phyloP scores from a whole-genome alignment of 2,113 vertebrate species.

The Talpa occidentalis region DNA sequence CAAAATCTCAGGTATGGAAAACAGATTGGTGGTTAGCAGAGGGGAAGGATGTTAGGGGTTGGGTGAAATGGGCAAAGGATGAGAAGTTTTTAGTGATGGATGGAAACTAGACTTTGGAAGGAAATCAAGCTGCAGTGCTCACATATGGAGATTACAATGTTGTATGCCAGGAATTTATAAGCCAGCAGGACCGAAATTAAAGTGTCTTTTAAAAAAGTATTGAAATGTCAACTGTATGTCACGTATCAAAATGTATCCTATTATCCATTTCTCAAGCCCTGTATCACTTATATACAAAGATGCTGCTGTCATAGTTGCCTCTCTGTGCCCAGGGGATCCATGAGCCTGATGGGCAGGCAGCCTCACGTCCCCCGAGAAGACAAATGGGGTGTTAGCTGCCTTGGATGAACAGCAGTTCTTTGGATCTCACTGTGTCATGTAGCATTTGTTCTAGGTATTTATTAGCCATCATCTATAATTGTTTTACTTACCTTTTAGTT shows the following conservation, averaged over 20 bases:
- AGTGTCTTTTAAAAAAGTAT: not conserved
- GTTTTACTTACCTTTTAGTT: not conserved
- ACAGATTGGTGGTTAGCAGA: not conserved
- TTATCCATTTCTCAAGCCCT: not conserved
- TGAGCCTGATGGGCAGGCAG: not conserved
- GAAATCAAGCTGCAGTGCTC: not conserved
- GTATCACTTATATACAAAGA: not conserved
- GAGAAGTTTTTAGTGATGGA: not conserved
- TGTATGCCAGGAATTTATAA: not conserved
- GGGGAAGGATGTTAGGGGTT: not conserved
- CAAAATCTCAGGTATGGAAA: not conserved
- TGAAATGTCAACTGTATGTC: not conserved
- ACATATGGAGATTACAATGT: not conserved
- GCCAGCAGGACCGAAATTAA: not conserved
- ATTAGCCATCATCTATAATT: not conserved
- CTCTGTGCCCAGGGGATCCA: not conserved
- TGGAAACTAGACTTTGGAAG: not conserved
- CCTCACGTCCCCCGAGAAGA: rapidly evolving
- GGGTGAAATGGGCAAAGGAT: not conserved
- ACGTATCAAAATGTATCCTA: not conserved
- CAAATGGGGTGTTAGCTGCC: rapidly evolving
- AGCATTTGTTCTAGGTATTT: not conserved
- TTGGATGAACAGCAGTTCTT: not conserved
- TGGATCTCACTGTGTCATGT: not conserved
- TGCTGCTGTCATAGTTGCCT: not conserved